A percentile compares a stretch with the other conserved stretches of the same genome.
These are phyloP conservation scores for Rutpela maculata DNA, from an alignment of 2,888 invertebrate genomes.

Conservation along the genomic window DNA sequence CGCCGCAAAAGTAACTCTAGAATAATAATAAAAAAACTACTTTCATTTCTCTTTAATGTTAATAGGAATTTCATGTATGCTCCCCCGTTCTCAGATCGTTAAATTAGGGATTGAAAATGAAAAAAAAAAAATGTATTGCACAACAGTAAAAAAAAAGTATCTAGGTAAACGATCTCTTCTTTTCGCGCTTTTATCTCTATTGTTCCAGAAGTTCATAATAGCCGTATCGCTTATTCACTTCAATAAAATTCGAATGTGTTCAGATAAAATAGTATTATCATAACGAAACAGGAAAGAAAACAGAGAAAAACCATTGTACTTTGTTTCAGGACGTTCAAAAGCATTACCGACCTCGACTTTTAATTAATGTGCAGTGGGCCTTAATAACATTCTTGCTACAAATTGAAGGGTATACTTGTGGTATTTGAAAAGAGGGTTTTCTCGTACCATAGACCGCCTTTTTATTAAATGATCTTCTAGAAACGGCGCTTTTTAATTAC, in stretches of 20 bases:
- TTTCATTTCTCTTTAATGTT: too few relatives aligned
- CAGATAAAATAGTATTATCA: conserved; percentile 9
- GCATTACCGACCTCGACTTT: conserved; percentile 3
- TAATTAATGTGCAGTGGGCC: conserved; percentile 28
- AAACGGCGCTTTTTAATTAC: conserved; percentile 16
- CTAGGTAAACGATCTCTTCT: background rate
- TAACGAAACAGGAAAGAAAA: conserved; percentile 12
- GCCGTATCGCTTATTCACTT: conserved; percentile 1
- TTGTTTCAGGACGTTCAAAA: conserved; percentile 1
- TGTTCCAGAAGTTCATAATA: background rate
- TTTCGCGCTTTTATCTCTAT: background rate
- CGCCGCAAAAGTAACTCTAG: too few relatives aligned
- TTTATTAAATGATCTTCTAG: conserved; percentile 10
- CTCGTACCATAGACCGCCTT: background rate
- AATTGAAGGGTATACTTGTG: conserved; percentile 20
- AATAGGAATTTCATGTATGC: too few relatives aligned
- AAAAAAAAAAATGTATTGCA: background rate
- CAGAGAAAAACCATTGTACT: conserved; percentile 21
- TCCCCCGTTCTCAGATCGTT: too few relatives aligned
- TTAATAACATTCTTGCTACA: background rate
- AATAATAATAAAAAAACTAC: too few relatives aligned
- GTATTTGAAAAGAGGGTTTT: conserved; percentile 6
- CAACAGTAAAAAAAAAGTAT: background rate
- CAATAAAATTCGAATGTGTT: conserved; percentile 23
- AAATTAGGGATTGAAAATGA: too few relatives aligned